Conservation (phyloP, 2,113 vertebrate genomes). For the Calidris pygmaea region DNA sequence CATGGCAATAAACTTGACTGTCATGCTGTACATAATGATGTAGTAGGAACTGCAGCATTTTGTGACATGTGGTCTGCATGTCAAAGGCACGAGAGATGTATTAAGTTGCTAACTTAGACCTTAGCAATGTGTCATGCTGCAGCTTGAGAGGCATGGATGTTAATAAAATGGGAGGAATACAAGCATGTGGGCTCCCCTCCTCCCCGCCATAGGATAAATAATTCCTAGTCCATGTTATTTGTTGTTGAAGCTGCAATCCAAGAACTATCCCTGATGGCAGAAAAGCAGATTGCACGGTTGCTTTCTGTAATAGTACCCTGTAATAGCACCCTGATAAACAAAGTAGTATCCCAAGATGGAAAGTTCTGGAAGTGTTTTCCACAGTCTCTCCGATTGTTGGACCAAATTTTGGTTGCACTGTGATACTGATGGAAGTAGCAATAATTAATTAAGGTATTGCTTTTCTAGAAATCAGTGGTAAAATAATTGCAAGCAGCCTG, state of each 20-base stretch:
- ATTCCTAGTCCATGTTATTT: background rate
- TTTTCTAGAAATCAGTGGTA: background rate
- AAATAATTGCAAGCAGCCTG: background rate
- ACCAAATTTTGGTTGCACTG: background rate
- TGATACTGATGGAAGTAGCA: background rate
- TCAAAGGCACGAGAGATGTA: background rate
- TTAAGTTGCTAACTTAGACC: background rate
- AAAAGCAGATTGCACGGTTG: background rate
- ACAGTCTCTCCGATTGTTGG: background rate
- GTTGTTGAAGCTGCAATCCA: background rate
- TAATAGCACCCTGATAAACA: background rate
- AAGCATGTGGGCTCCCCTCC: background rate
- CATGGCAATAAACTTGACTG: background rate
- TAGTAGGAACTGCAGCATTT: background rate
- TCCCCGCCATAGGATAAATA: background rate
- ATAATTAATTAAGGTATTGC: background rate
- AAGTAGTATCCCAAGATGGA: background rate
- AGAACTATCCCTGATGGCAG: background rate
- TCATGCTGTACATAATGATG: background rate
- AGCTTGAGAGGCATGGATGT: background rate
- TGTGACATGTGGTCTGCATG: background rate
- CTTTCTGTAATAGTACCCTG: background rate
- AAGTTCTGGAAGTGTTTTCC: background rate
- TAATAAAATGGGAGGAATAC: background rate
- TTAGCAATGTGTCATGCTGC: background rate